A percentile compares a stretch with the other conserved stretches of the same genome.
These are phyloP conservation scores for Chaetogeoica ovagalla DNA, from an alignment of 2,888 invertebrate genomes.

Conservation along the genomic window DNA sequence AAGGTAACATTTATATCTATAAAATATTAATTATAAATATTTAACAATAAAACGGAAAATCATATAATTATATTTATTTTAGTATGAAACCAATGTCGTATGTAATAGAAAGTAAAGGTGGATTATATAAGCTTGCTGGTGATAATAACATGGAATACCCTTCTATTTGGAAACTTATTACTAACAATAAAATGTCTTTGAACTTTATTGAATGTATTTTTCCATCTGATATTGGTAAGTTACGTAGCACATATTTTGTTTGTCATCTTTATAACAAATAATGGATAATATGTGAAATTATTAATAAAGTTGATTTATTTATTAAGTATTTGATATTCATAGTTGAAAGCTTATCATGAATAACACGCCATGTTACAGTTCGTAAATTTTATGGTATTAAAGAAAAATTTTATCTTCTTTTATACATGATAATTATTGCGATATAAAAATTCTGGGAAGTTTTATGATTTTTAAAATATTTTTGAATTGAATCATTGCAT, in stretches of 20 bases:
- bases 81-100: slow-evolving; percentile 70
- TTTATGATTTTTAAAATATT: no score
- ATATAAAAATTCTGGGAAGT: no score
- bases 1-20: slow-evolving; percentile 35
- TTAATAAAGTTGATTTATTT: neutral
- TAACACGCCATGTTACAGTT: no score
- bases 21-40: slow-evolving; percentile 24
- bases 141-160: slow-evolving; percentile 62
- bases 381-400: no score
- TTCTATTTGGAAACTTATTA: slow-evolving; percentile 68
- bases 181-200: slow-evolving; percentile 68
- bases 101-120: slow-evolving; percentile 65
- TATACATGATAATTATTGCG: no score
- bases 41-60: slow-evolving; percentile 59
- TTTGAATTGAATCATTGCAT: no score
- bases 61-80: slow-evolving; percentile 23
- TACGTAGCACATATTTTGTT: neutral
- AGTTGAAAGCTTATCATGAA: no score
- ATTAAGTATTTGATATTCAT: neutral
- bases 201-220: slow-evolving; percentile 77
- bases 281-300: neutral
- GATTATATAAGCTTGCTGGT: slow-evolving; percentile 64
- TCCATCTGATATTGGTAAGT: slow-evolving; percentile 81
- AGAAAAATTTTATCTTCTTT: no score
- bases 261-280: no score